phyloP scores from a whole-genome alignment of 1,140 invertebrate genomes.

The Brachystomella parvula region DNA sequence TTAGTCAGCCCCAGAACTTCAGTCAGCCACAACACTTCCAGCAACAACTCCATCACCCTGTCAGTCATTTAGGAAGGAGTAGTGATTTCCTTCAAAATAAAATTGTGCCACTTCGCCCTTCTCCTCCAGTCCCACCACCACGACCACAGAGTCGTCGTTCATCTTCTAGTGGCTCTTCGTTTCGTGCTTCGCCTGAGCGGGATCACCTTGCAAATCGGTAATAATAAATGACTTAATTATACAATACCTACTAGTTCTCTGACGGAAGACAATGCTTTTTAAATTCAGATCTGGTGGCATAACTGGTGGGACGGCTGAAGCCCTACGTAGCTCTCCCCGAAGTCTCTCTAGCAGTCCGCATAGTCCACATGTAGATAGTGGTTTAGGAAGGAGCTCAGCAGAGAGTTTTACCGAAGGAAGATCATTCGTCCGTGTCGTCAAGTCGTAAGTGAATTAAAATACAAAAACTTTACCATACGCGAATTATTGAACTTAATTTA shows the following conservation, averaged over 20 bases:
- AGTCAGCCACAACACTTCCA: slow-evolving; percentile 16
- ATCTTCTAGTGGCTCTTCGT: slow-evolving; percentile 32
- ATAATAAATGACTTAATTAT: background rate
- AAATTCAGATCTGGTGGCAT: slow-evolving; percentile 7
- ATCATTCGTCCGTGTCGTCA: slow-evolving; percentile 37
- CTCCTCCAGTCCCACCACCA: slow-evolving; percentile 35
- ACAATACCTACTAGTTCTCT: background rate
- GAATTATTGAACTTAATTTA: background rate
- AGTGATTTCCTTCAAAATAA: background rate
- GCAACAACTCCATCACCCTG: slow-evolving; percentile 12
- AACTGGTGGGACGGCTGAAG: background rate
- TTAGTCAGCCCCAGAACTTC: background rate
- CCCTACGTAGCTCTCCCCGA: slow-evolving; percentile 20
- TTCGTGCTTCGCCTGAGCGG: slow-evolving; percentile 29
- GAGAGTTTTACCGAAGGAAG: slow-evolving; percentile 35
- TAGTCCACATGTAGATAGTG: slow-evolving; percentile 35
- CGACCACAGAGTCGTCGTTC: slow-evolving; percentile 32
- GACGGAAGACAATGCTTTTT: background rate
- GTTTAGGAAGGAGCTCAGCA: slow-evolving; percentile 33
- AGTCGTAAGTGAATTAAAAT: slow-evolving; percentile 29
- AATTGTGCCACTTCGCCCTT: slow-evolving; percentile 8
- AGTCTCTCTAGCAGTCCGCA: slow-evolving; percentile 37
- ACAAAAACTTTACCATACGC: background rate
- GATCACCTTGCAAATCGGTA: slow-evolving; percentile 21
- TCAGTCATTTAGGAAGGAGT: slow-evolving; percentile 3